phyloP scores from a whole-genome alignment of 2,113 vertebrate genomes.

The Sylvilagus bachmani region DNA sequence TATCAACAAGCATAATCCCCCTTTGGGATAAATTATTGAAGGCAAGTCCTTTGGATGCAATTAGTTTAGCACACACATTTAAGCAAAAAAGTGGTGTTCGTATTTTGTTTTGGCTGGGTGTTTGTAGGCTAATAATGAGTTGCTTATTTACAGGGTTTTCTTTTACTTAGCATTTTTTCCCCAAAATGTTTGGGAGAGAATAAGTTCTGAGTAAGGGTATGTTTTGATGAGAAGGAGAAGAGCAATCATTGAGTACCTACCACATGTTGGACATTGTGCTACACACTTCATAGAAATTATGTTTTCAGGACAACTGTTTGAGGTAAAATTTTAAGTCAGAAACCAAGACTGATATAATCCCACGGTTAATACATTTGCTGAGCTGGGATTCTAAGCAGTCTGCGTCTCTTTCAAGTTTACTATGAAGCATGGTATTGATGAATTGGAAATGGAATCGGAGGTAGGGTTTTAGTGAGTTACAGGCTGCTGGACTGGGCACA shows the following conservation, averaged over 20 bases:
- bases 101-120: slow-evolving; percentile 71
- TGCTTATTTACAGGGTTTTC: slow-evolving; percentile 20
- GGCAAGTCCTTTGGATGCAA: slow-evolving; percentile 81
- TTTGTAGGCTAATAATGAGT: slow-evolving; percentile 47
- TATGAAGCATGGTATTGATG: background rate
- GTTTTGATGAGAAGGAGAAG: slow-evolving; percentile 2
- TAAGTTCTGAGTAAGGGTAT: background rate
- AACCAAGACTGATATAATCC: background rate
- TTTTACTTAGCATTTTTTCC: background rate
- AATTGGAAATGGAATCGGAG: background rate
- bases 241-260: background rate
- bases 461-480: background rate
- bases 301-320: slow-evolving; percentile 20
- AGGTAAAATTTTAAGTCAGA: slow-evolving; percentile 50
- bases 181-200: background rate
- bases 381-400: background rate
- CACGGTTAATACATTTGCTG: background rate
- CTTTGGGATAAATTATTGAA: slow-evolving; percentile 85
- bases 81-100: slow-evolving; percentile 77
- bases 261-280: background rate
- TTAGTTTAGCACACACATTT: slow-evolving; percentile 83
- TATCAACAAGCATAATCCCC: slow-evolving; percentile 49
- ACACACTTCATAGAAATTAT: slow-evolving; percentile 15
- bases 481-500: background rate
- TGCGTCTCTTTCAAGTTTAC: slow-evolving; percentile 7